Evolutionary conservation across 2,113 vertebrate genomes (phyloP).

Genomic region (Spheniscus mendiculus): DNA sequence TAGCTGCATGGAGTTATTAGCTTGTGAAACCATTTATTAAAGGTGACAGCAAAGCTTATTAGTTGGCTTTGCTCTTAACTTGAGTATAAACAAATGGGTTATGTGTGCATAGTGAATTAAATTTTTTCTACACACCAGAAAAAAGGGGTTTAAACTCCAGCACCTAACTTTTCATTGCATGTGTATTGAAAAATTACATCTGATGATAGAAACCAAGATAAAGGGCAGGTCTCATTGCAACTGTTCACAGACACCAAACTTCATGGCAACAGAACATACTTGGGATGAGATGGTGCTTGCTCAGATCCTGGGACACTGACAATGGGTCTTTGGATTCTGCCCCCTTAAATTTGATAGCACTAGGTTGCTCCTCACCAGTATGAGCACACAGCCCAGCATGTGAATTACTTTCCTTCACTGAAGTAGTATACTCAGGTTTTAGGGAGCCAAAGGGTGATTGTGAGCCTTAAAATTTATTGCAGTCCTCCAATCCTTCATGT

Average conservation of each 20-base stretch:
- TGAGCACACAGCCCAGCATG: rapidly evolving
- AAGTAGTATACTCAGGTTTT: not conserved
- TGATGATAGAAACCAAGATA: not conserved
- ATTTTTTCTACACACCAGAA: not conserved
- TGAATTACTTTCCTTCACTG: not conserved
- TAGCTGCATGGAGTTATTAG: conserved; percentile 46
- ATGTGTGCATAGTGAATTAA: not conserved
- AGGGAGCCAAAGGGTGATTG: not conserved
- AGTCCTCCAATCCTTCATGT: not conserved
- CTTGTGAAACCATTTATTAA: conserved; percentile 54
- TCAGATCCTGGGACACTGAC: not conserved
- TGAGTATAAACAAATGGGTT: conserved; percentile 26
- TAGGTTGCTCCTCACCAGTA: not conserved
- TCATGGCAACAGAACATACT: not conserved
- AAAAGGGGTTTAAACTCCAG: not conserved
- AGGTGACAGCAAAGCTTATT: conserved; percentile 54
- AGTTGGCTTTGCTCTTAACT: conserved; percentile 45
- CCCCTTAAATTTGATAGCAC: not conserved
- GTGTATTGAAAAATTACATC: not conserved
- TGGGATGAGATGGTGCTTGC: not conserved
- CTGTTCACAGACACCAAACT: not conserved
- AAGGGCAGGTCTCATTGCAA: not conserved
- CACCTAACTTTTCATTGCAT: not conserved
- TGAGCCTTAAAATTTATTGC: not conserved
- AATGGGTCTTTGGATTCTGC: not conserved